A percentile compares a stretch with the other conserved stretches of the same genome.
These are phyloP conservation scores for Ridgeia piscesae DNA, from an alignment of 1,140 invertebrate genomes.

Conservation along the genomic window DNA sequence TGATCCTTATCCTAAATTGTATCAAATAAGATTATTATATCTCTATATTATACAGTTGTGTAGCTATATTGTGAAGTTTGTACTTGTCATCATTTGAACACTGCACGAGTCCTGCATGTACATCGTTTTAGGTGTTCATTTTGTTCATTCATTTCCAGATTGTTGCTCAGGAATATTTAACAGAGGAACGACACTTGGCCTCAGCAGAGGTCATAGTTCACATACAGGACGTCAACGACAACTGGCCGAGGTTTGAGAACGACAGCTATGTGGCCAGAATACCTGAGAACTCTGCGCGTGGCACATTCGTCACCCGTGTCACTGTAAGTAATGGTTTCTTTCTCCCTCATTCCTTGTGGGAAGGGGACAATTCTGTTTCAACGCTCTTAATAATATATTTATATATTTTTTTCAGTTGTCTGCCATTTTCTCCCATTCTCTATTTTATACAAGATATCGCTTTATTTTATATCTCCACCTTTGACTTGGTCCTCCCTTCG, in stretches of 20 bases:
- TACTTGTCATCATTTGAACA: no score
- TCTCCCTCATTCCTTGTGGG: not conserved
- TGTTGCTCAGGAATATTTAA: conserved; percentile 79
- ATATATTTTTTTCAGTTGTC: not conserved
- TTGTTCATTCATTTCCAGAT: conserved; percentile 66
- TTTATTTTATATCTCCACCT: not conserved
- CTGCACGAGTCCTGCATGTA: no score
- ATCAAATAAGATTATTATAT: not conserved
- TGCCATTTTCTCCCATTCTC: not conserved
- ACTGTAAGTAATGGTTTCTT: conserved; percentile 33
- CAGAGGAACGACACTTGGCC: conserved; percentile 74
- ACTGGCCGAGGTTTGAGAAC: conserved; percentile 85
- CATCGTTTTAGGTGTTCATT: no score
- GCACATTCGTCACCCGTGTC: conserved; percentile 68
- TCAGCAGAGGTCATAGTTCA: conserved; percentile 81
- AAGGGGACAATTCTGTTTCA: not conserved
- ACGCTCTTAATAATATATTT: not conserved
- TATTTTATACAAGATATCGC: not conserved
- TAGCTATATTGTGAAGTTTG: no score
- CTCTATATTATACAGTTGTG: not conserved
- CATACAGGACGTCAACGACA: conserved; percentile 90
- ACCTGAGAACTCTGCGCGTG: conserved; percentile 78
- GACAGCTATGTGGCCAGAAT: conserved; percentile 66
- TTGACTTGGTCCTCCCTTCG: not conserved
- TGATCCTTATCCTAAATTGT: not conserved